Evolutionary conservation across 2,797 vertebrate genomes (phyloP), one percentile per base, ranked within the genome.

Genomic region (Prunella strophiata): DNA sequence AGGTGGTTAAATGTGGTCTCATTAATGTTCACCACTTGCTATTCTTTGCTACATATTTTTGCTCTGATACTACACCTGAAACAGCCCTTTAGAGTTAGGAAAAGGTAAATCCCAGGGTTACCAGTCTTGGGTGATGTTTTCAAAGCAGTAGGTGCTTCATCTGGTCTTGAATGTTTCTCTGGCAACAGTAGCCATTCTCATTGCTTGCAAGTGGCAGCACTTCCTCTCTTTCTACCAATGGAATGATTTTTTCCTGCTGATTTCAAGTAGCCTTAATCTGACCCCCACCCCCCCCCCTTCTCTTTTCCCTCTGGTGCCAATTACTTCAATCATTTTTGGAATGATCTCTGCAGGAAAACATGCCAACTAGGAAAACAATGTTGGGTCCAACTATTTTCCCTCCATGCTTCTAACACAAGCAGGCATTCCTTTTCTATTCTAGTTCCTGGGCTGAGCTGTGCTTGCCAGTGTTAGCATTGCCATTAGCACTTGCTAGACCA

Each of bases 281-380:
- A 90, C 48, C n/a, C 8, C 34, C 8, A 8, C 34, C 34, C 34
- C 34, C 34, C 36, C 77, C 36, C 15, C 65, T 93, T 89, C 77
- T 88, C 84, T 84, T 90, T 94, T 96, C 91, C 79, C 71, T 74
- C 61, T 83, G 78, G 40, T 96, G 61, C 74, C 75, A 93, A 90
- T 81, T 95, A 94, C 81, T 88, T 92, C 48, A 93, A 81, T 27
- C 16, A 66, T 80, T 92, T 91, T 88, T 94, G n/a, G 84, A 94
- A 86, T 14, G 8, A 18, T 34, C 20, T 80, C 40, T 47, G 14
- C 25, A 61, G 72, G 68, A 91, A 88, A 94, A 91, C n/a, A 62
- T 71, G 63, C 55, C 51, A 89, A 45, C 36, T 48, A 87, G 34
- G 66, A 91, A 92, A 83, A 89, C 32, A 67, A 40, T 58, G 55